A percentile compares a stretch with the other conserved stretches of the same genome.
Evolutionary conservation across 2,888 invertebrate species (phyloP).

Genomic region (Anthrax anthrax): DNA sequence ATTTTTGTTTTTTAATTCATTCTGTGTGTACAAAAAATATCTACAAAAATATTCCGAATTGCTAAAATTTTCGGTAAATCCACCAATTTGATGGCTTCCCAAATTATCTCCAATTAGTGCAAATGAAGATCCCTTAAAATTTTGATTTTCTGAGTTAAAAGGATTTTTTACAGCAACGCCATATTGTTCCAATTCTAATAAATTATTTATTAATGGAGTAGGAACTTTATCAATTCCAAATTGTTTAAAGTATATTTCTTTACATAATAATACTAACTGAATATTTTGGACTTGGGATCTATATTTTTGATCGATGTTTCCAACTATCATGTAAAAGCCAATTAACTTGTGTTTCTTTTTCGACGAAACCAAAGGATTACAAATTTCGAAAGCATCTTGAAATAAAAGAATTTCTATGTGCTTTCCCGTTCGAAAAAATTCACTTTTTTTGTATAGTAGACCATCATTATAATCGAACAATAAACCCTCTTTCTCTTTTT

Average conservation of each 20-base stretch:
- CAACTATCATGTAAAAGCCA: constrained; percentile 19
- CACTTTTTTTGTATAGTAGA: too few relatives aligned
- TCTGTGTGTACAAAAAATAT: constrained; percentile 10
- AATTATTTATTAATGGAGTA: constrained; percentile 14
- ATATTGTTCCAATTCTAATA: constrained; percentile 15
- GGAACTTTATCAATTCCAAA: constrained; percentile 16
- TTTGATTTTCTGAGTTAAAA: constrained; percentile 3
- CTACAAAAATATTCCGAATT: constrained; percentile 16
- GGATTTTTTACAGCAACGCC: constrained; percentile 12
- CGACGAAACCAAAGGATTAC: constrained; percentile 20
- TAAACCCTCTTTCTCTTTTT: too few relatives aligned
- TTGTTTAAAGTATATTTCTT: constrained; percentile 15
- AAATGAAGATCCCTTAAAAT: constrained; percentile 14
- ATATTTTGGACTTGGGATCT: constrained; percentile 16
- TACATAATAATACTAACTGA: constrained; percentile 18
- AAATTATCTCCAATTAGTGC: constrained; percentile 17
- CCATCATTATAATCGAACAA: too few relatives aligned
- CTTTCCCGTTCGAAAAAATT: too few relatives aligned
- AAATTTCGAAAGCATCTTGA: too few relatives aligned
- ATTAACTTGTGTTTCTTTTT: constrained; percentile 19
- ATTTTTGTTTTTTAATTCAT: too few relatives aligned
- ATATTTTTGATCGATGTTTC: constrained; percentile 16
- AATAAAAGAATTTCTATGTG: too few relatives aligned
- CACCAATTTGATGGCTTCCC: constrained; percentile 19
- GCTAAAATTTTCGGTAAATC: constrained; percentile 18